A percentile compares a stretch with the other conserved stretches of the same genome.
phyloP scores from a whole-genome alignment of 1,140 invertebrate species.

The Bilobella aurantiaca region DNA sequence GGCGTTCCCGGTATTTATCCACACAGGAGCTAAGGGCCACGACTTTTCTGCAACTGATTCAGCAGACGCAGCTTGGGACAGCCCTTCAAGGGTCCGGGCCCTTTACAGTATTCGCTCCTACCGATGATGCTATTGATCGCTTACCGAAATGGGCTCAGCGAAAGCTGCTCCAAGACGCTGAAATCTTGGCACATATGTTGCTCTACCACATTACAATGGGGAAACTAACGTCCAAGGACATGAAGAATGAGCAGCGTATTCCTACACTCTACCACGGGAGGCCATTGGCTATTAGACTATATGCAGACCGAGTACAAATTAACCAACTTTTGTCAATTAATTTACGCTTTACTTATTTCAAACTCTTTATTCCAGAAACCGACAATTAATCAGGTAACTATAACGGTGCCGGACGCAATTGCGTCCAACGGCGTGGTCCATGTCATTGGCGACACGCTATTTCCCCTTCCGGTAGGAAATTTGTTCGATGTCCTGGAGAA shows the following conservation, averaged over 20 bases:
- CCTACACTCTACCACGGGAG: slow-evolving; percentile 33
- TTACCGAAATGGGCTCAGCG: slow-evolving; percentile 34
- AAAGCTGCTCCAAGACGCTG: slow-evolving; percentile 29
- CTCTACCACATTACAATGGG: slow-evolving; percentile 35
- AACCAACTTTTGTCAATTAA: not conserved
- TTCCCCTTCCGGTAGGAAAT: slow-evolving; percentile 34
- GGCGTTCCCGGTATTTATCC: no score
- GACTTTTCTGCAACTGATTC: slow-evolving; percentile 34
- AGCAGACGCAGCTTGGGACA: slow-evolving; percentile 32
- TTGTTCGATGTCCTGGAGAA: slow-evolving; percentile 34
- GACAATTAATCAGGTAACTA: slow-evolving; percentile 33
- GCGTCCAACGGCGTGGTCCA: slow-evolving; percentile 36
- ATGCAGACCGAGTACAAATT: slow-evolving; percentile 31
- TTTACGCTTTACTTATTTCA: not conserved
- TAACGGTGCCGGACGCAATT: slow-evolving; percentile 33
- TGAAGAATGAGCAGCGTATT: slow-evolving; percentile 33
- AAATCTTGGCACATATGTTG: slow-evolving; percentile 34
- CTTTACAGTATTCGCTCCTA: slow-evolving; percentile 35
- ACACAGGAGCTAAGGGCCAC: slow-evolving; percentile 33
- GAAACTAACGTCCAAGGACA: slow-evolving; percentile 29
- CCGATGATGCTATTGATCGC: slow-evolving; percentile 35
- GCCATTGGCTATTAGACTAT: slow-evolving; percentile 30
- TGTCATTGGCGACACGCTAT: slow-evolving; percentile 35
- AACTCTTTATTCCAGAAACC: slow-evolving; percentile 29
- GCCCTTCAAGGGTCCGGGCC: slow-evolving; percentile 34